These are phyloP conservation scores for Drepanosiphum platanoidis DNA, from an alignment of 2,888 invertebrate species.

Conservation along the genomic window DNA sequence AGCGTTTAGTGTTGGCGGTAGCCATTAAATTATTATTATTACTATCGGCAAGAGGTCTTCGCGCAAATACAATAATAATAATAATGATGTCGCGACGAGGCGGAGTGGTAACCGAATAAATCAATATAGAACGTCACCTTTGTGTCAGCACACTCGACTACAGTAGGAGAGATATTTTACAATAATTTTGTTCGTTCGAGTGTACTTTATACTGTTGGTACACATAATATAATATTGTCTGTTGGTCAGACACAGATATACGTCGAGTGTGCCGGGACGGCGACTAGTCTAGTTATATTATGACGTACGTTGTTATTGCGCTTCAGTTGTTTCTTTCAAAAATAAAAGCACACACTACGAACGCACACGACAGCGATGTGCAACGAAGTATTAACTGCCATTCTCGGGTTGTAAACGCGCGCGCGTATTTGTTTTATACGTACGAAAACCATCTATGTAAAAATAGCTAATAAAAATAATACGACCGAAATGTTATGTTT, in stretches of 20 bases:
- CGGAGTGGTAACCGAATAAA: background rate
- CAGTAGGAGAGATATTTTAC: background rate
- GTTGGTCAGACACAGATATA: background rate
- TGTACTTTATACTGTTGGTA: background rate
- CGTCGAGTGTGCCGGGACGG: background rate
- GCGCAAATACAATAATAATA: background rate
- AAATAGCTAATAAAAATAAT: background rate
- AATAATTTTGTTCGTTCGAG: background rate
- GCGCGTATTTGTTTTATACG: background rate
- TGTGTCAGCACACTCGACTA: background rate
- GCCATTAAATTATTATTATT: background rate
- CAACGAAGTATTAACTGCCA: background rate
- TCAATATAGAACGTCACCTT: background rate
- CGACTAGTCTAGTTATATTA: background rate
- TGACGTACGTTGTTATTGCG: background rate
- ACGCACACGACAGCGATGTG: background rate
- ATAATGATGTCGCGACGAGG: background rate
- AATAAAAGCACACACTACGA: background rate
- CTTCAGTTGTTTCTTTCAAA: background rate
- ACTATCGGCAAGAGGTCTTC: background rate
- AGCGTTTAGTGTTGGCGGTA: background rate
- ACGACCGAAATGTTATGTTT: background rate
- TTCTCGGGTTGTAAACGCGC: background rate
- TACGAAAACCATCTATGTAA: background rate
- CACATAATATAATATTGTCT: background rate